Base-by-base conservation (phyloP, 2,797 vertebrate species). In the Odontamblyopus rebecca region DNA sequence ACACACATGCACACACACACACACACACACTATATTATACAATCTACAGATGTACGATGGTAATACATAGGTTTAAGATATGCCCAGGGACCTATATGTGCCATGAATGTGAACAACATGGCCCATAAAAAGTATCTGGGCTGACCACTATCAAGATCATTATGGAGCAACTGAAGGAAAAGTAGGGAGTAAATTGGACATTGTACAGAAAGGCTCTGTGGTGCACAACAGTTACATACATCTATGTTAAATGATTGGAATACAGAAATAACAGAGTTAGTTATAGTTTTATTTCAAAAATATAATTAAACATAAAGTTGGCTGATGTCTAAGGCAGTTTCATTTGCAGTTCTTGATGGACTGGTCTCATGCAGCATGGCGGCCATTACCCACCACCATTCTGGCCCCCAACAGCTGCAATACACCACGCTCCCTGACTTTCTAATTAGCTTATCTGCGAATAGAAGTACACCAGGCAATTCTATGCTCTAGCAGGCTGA, bases 401-500 rank as follows among this genome's bases (percentile, higher is more conserved):
- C 75, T 5, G 70, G 79, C 86, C 88, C 88, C 86, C 88, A 89
- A 78, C 89, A 86, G 88, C 88, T 88, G 87, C 89, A 93, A 87
- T 89, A 89, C 84, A 90, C 83, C 87, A 89, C 77, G 76, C 88
- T 90, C 80, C 70, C 84, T 85, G 89, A 90, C 86, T 91, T 92
- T 93, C 84, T 91, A 91, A 90, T 93, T 92, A 92, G 91, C 86
- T 89, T 85, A 86, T 84, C 84, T 80, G 48, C 18, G 81, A 90
- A 90, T 91, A 88, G 90, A 86, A 88, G 81, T 88, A 91, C 86
- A 83, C 87, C 79, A 88, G 86, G 89, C 87, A 91, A 93, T 91
- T 89, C 92, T 91, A 89, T 90, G 90, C 91, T 93, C 91, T 86
- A 91, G 89, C 91, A 92, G 88, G 89, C 86, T 88, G 89, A 92